A percentile compares a stretch with the other conserved stretches of the same genome.
These are phyloP conservation scores for Axinella damicornis DNA, from an alignment of 37 sponge, comb jelly and placozoan species.

Conservation along the genomic window DNA sequence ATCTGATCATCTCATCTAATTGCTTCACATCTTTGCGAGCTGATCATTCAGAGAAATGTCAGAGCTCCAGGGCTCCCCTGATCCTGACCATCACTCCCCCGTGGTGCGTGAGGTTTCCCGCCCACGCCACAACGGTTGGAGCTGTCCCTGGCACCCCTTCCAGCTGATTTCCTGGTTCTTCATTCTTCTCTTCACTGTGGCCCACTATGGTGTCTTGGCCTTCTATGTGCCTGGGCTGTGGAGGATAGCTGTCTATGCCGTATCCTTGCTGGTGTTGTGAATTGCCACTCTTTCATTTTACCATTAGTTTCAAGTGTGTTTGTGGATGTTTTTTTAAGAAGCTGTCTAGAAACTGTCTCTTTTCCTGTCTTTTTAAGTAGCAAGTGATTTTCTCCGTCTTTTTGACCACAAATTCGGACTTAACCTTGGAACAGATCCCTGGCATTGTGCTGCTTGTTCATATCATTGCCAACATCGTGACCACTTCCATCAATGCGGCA, in stretches of 20 bases:
- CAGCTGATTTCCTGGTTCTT: slow-evolving; percentile 80
- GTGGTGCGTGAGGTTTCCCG: not conserved
- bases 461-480: slow-evolving; percentile 51
- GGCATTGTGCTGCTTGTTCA: slow-evolving; percentile 50
- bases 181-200: slow-evolving; percentile 51
- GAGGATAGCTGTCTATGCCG: slow-evolving; percentile 35
- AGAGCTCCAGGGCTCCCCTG: not conserved
- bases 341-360: too few species aligned
- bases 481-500: slow-evolving; percentile 80
- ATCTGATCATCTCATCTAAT: not conserved
- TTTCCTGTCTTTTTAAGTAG: too few species aligned
- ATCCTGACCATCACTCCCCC: too few species aligned
- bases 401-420: too few species aligned
- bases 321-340: too few species aligned
- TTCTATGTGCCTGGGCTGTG: slow-evolving; percentile 75
- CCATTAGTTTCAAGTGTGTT: too few species aligned
- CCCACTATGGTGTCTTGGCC: slow-evolving; percentile 79
- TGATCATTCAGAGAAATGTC: not conserved
- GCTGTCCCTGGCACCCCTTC: slow-evolving; percentile 83
- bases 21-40: not conserved
- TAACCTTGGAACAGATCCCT: slow-evolving; percentile 60
- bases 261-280: slow-evolving; percentile 26
- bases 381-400: not conserved
- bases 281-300: too few species aligned
- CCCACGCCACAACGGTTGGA: slow-evolving; percentile 84